Conservation (phyloP, 2,113 vertebrate species). For the Paracanthobrama guichenoti region DNA sequence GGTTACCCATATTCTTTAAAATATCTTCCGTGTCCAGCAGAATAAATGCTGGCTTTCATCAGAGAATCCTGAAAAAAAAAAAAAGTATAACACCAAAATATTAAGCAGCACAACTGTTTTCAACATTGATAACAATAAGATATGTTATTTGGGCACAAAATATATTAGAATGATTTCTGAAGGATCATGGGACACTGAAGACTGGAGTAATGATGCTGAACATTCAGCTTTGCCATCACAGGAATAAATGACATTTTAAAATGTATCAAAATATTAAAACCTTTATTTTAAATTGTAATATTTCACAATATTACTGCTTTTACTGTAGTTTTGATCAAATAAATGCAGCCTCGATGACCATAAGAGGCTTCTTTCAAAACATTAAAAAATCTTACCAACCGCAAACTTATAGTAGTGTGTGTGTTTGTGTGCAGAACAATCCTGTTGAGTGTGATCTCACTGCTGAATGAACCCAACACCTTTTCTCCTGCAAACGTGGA, state of each 20-base stretch:
- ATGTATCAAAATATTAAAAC: background rate
- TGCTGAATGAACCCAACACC: slow-evolving; percentile 98
- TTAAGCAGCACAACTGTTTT: background rate
- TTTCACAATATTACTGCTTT: background rate
- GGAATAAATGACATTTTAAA: background rate
- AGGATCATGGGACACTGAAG: background rate
- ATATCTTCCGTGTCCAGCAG: too few relatives aligned
- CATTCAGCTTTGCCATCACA: background rate
- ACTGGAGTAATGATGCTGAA: background rate
- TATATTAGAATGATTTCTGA: slow-evolving; percentile 14
- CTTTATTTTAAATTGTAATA: background rate
- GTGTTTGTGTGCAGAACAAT: slow-evolving; percentile 79
- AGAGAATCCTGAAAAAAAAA: background rate
- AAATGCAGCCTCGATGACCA: background rate
- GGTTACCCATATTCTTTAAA: too few relatives aligned
- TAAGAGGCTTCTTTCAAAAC: background rate
- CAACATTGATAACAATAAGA: background rate
- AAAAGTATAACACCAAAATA: slow-evolving; percentile 8
- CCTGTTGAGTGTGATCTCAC: slow-evolving; percentile 94
- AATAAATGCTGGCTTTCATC: background rate
- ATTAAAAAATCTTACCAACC: background rate
- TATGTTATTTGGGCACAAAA: background rate
- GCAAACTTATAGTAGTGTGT: background rate
- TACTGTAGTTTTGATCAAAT: background rate
- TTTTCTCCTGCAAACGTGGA: slow-evolving; percentile 98